Evolutionary conservation across 2,888 invertebrate species (phyloP).

Genomic region (Acleris holmiana): DNA sequence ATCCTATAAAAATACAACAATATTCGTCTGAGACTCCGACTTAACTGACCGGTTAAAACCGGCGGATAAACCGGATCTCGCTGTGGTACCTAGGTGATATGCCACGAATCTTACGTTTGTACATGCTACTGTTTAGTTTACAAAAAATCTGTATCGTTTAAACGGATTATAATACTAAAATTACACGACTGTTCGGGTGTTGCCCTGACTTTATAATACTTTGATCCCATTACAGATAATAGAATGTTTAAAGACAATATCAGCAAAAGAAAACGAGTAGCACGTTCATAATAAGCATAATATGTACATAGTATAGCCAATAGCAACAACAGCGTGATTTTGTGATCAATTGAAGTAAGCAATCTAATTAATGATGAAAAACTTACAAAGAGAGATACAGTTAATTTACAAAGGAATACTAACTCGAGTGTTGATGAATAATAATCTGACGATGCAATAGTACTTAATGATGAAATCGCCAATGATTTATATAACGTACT

Average conservation of each 20-base stretch:
- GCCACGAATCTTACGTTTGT: conserved; percentile 67
- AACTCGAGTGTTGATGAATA: neutral
- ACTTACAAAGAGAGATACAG: neutral
- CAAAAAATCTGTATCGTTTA: conserved; percentile 51
- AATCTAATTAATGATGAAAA: conserved; percentile 34
- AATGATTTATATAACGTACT: neutral
- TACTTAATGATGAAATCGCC: neutral
- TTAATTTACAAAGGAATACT: neutral
- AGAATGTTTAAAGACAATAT: conserved; percentile 39
- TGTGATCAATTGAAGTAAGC: conserved; percentile 52
- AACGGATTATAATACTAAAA: conserved; percentile 45
- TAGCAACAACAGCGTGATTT: conserved; percentile 51
- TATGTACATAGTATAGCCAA: conserved; percentile 52
- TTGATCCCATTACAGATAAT: conserved; percentile 76
- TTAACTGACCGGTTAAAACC: conserved; percentile 44
- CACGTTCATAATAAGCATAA: conserved; percentile 46
- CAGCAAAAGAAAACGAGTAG: conserved; percentile 41
- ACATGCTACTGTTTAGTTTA: conserved; percentile 57
- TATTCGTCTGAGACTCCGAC: conserved; percentile 58
- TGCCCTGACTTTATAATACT: conserved; percentile 43
- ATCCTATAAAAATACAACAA: conserved; percentile 81
- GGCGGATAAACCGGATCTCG: conserved; percentile 52
- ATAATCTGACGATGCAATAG: neutral
- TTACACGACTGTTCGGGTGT: conserved; percentile 32
- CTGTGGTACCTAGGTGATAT: conserved; percentile 74